Evolutionary conservation across 2,888 invertebrate genomes (phyloP).

Genomic region (Heliconius erato): DNA sequence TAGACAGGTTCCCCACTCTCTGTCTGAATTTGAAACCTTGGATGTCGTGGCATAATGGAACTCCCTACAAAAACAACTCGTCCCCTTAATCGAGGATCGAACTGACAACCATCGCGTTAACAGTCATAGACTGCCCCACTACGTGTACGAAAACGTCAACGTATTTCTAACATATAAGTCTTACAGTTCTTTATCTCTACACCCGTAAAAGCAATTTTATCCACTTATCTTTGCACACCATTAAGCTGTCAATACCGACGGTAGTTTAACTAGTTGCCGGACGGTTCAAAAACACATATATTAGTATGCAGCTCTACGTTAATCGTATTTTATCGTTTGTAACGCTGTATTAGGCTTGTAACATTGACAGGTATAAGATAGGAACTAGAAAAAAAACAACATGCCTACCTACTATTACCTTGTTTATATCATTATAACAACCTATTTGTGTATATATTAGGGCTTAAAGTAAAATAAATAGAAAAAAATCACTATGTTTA

Average conservation of each 20-base stretch:
- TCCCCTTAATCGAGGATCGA: too few relatives aligned
- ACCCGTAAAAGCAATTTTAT: constrained; percentile 1
- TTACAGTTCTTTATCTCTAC: background rate
- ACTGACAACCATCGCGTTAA: background rate
- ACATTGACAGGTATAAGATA: background rate
- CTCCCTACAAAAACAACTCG: too few relatives aligned
- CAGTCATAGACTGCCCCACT: background rate
- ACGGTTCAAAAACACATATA: constrained; percentile 50
- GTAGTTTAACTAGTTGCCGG: constrained; percentile 22
- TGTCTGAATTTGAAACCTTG: background rate
- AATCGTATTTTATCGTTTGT: constrained; percentile 64
- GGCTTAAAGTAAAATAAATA: background rate
- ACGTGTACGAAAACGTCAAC: background rate
- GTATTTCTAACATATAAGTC: background rate
- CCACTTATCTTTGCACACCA: constrained; percentile 29
- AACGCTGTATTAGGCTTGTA: constrained; percentile 54
- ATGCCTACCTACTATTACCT: background rate
- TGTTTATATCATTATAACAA: background rate
- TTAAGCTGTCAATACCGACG: constrained; percentile 22
- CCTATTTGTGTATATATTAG: background rate
- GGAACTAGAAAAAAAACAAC: background rate
- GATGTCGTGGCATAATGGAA: too few relatives aligned
- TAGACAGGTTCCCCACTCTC: background rate
- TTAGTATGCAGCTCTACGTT: constrained; percentile 54
- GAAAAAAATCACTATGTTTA: background rate